These are phyloP conservation scores for Thaumatotibia leucotreta DNA, from an alignment of 1,140 invertebrate species.

Conservation along the genomic window DNA sequence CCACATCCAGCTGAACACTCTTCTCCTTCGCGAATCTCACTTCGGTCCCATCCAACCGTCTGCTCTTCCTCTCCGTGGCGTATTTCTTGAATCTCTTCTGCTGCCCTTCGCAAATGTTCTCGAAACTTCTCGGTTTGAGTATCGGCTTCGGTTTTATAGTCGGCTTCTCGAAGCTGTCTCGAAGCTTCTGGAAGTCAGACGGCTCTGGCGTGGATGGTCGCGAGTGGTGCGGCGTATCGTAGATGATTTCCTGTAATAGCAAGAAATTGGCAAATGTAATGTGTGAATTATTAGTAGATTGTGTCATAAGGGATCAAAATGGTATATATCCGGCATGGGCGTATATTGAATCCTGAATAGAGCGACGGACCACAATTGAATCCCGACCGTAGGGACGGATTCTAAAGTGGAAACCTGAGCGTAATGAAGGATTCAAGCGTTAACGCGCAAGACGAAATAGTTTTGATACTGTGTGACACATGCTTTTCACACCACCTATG, in stretches of 20 bases:
- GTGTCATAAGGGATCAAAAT: too few relatives aligned
- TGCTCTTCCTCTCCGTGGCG: conserved; percentile 39
- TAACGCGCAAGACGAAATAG: too few relatives aligned
- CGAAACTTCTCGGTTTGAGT: conserved; percentile 28
- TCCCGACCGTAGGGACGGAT: too few relatives aligned
- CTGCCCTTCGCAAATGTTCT: conserved; percentile 37
- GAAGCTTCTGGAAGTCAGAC: not conserved
- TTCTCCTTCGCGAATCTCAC: conserved; percentile 32
- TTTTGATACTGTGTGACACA: too few relatives aligned
- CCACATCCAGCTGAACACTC: conserved; percentile 49
- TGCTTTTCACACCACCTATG: too few relatives aligned
- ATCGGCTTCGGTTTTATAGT: conserved; percentile 23
- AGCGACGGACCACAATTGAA: too few relatives aligned
- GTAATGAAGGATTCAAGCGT: too few relatives aligned
- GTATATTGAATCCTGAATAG: too few relatives aligned
- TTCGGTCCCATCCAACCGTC: conserved; percentile 26
- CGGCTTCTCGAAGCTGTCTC: conserved; percentile 11
- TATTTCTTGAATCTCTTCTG: conserved; percentile 38
- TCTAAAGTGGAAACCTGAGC: too few relatives aligned
- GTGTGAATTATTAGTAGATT: too few relatives aligned
- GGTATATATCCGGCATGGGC: too few relatives aligned
- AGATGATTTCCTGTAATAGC: conserved; percentile 65
- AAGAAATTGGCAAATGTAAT: too few relatives aligned
- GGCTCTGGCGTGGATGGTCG: conserved; percentile 30
- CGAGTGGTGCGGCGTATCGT: conserved; percentile 51